phyloP scores from a whole-genome alignment of 2,113 vertebrate species.

The Brachypteracias leptosomus region DNA sequence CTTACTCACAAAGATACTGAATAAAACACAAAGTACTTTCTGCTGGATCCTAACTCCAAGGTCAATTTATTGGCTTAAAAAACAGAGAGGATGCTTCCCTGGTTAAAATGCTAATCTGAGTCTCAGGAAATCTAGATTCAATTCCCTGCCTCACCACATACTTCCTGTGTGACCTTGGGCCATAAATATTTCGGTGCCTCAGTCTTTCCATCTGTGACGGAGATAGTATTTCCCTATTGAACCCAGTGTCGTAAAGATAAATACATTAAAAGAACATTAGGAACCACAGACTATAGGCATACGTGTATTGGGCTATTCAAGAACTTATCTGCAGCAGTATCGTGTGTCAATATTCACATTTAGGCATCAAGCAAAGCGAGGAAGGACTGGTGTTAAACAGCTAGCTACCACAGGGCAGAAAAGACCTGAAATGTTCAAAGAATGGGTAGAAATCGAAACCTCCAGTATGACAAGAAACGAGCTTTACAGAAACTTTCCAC shows the following conservation, averaged over 20 bases:
- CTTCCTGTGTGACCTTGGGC: slow-evolving; percentile 59
- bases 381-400: neutral
- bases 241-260: neutral
- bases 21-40: neutral
- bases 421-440: neutral
- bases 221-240: slow-evolving; percentile 41
- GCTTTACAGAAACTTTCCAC: neutral
- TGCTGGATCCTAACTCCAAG: slow-evolving; percentile 42
- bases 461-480: neutral
- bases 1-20: neutral
- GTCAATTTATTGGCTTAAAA: slow-evolving; percentile 46
- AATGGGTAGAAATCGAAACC: neutral
- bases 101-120: slow-evolving; percentile 55
- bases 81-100: slow-evolving; percentile 45
- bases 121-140: slow-evolving; percentile 67
- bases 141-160: slow-evolving; percentile 64
- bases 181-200: slow-evolving; percentile 64
- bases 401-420: neutral
- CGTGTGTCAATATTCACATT: neutral
- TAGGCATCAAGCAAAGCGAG: neutral
- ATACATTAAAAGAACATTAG: neutral
- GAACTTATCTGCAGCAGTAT: neutral
- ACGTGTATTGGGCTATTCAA: rapidly evolving
- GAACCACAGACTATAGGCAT: neutral
- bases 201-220: slow-evolving; percentile 52